A percentile compares a stretch with the other conserved stretches of the same genome.
Conservation (phyloP, 2,113 vertebrate genomes). For the Cyphomyrus plagiostoma region DNA sequence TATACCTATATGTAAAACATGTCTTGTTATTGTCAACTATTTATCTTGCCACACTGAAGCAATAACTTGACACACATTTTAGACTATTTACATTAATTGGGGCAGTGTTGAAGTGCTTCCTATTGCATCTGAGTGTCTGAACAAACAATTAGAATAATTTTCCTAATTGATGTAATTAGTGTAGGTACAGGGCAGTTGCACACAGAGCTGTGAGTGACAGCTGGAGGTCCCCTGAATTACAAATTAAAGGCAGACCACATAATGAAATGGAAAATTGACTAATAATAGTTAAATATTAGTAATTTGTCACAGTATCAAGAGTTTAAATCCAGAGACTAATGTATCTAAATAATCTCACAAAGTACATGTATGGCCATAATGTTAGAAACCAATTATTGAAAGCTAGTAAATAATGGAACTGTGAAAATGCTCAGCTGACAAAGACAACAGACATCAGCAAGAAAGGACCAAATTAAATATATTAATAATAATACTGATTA, state of each 20-base stretch:
- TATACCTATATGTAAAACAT: not conserved
- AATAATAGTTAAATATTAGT: conserved; percentile 19
- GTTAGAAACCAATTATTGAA: not conserved
- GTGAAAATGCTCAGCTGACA: not conserved
- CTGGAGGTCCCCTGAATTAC: conserved; percentile 4
- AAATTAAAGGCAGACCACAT: conserved; percentile 1
- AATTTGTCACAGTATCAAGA: conserved; percentile 16
- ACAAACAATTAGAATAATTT: conserved; percentile 15
- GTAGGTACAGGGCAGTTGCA: conserved; percentile 6
- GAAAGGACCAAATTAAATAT: not conserved
- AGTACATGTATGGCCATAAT: not conserved
- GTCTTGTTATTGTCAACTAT: not conserved
- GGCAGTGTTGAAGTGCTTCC: not conserved
- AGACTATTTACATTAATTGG: not conserved
- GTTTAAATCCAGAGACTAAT: conserved; percentile 1
- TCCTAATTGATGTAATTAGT: conserved; percentile 9
- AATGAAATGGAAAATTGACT: conserved; percentile 16
- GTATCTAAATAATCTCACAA: not conserved
- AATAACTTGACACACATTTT: not conserved
- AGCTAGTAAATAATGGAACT: not conserved
- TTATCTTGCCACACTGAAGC: not conserved
- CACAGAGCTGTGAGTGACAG: conserved; percentile 3
- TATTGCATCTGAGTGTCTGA: not conserved
- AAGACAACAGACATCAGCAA: not conserved
- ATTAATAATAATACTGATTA: not conserved